Base-by-base conservation (phyloP, 2,113 vertebrate species). In the Etia nguti region DNA sequence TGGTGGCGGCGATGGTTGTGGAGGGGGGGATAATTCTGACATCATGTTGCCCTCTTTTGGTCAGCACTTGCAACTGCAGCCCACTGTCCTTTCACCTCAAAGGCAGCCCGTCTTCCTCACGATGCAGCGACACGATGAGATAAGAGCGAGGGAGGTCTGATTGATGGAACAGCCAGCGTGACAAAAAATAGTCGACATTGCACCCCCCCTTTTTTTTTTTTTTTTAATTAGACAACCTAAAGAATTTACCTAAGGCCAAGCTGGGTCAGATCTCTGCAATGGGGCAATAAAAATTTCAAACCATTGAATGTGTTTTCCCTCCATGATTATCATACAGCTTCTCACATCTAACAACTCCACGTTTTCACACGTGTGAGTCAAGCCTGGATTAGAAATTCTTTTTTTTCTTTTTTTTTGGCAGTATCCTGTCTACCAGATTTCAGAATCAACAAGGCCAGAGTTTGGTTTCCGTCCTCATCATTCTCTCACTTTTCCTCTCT, bases 11-110 rank as follows among this genome's bases (percentile, higher is more conserved):
- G 36, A 77, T 50, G 22, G 22, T 50, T 22, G 18, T 6, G 59
- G 59, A 15, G 79, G 86, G 90, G 85, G 91, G 87, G 15, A 90
- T 88, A 95, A 96, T 92, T 95, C 92, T 95, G 93, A 96, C 95
- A 95, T 95, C 91, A 96, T 95, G 96, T 96, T 97, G 96, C 96
- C 96, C 96, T 97, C 97, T 97, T 97, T 96, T 97, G 97, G 96
- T 55, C 86, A 91, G 83, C 84, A 84, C 86, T 80, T 86, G 95
- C 56, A 85, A 97, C 95, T 97, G 93, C 96, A 94, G 50, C 81
- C 24, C 36, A 29, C 80, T 43, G 79, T 82, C 83, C 84, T 75
- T 50, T 85, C 81, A 84, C 89, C 86, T 91, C 65, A 48, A 41
- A 86, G 31, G 38, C 68, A 75, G 10, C 31, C 43, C n/a, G 29